Evolutionary conservation across 2,888 invertebrate species (phyloP).

Genomic region (Marronus borbonicus): DNA sequence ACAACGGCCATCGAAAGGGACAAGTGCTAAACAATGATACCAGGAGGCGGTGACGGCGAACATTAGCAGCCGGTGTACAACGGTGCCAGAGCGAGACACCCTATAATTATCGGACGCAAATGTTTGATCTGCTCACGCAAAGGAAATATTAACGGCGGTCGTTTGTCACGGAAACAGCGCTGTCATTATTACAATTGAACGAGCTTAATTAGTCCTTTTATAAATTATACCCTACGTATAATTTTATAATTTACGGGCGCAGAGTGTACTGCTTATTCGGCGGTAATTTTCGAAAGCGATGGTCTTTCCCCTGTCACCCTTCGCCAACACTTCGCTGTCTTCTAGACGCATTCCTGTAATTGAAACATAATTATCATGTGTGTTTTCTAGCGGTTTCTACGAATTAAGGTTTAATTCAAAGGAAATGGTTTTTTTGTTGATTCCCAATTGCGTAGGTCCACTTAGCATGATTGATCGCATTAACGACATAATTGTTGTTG

Average conservation of each 20-base stretch:
- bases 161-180: slow-evolving; percentile 63
- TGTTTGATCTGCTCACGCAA: slow-evolving; percentile 63
- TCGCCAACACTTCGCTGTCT: neutral
- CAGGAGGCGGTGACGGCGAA: slow-evolving; percentile 62
- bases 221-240: slow-evolving; percentile 55
- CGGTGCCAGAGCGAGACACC: slow-evolving; percentile 64
- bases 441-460: neutral
- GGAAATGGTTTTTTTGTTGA: slow-evolving; percentile 12
- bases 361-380: slow-evolving; percentile 29
- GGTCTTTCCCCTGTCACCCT: neutral
- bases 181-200: slow-evolving; percentile 56
- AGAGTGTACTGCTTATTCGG: slow-evolving; percentile 40
- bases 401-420: slow-evolving; percentile 13
- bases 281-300: slow-evolving; percentile 31
- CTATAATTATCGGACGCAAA: slow-evolving; percentile 62
- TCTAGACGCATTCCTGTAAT: slow-evolving; percentile 7
- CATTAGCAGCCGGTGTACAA: slow-evolving; percentile 64
- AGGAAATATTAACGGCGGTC: slow-evolving; percentile 63
- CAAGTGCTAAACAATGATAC: slow-evolving; percentile 48
- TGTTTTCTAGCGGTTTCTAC: slow-evolving; percentile 13
- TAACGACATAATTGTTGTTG: slow-evolving; percentile 1
- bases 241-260: slow-evolving; percentile 52
- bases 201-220: slow-evolving; percentile 57
- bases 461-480: neutral
- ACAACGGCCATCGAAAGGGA: slow-evolving; percentile 8